These are phyloP conservation scores for mouse (Mus musculus) DNA, from an alignment of 2,113 vertebrate species.

Conservation along the genomic window GRCm39 chr1:163799501-163800000, in stretches of 20 bases:
- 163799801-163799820: slow-evolving; percentile 89
- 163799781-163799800: slow-evolving; percentile 89
- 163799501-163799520: slow-evolving; percentile 92
- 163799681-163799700: slow-evolving; percentile 1
- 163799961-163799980: not conserved
- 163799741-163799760: not conserved
- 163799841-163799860: slow-evolving; percentile 92
- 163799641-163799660: slow-evolving; percentile 24
- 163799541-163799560: slow-evolving; percentile 31
- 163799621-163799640: not conserved
- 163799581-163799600: not conserved
- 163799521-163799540: slow-evolving; percentile 85
- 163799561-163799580: not conserved
- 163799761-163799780: slow-evolving; percentile 86
- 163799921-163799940: slow-evolving; percentile 81
- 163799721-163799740: not conserved
- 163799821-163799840: slow-evolving; percentile 90
- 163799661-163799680: slow-evolving; percentile 36
- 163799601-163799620: slow-evolving; percentile 18
- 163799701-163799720: not conserved
- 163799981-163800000: not conserved
- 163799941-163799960: not conserved
- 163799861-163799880: slow-evolving; percentile 89
- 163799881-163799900: slow-evolving; percentile 81
- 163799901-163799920: slow-evolving; percentile 92